Percentiles rank a stretch among this genome's conserved stretches.
Conservation (phyloP, 2,797 vertebrate species). For the Arctocebus calabarensis region DNA sequence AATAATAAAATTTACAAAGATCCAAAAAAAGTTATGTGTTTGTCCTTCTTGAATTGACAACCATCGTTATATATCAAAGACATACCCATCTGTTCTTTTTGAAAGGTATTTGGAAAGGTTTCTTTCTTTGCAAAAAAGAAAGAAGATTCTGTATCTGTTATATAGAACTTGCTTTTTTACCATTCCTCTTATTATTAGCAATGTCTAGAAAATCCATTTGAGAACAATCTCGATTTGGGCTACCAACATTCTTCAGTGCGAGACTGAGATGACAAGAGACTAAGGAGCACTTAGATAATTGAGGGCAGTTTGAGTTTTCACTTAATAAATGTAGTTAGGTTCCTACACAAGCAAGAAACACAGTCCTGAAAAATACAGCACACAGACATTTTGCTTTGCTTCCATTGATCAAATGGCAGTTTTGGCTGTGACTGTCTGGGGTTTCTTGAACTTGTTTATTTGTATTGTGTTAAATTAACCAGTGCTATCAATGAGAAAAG, state of each 20-base stretch:
- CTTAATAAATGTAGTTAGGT: neutral
- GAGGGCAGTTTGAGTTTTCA: neutral
- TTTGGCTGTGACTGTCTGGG: neutral
- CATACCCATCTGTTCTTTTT: neutral
- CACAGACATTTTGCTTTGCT: neutral
- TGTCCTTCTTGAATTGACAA: neutral
- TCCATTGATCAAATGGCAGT: neutral
- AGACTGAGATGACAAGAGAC: neutral
- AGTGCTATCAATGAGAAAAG: neutral
- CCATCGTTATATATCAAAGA: neutral
- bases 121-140: slow-evolving; percentile 3
- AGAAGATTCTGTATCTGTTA: neutral
- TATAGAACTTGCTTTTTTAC: neutral
- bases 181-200: neutral
- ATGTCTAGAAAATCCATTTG: neutral
- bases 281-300: neutral
- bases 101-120: slow-evolving; percentile 11
- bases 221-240: neutral
- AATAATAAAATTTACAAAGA: neutral
- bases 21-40: neutral
- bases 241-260: neutral
- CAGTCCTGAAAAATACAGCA: neutral
- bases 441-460: neutral
- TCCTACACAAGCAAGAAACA: neutral
- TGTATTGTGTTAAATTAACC: slow-evolving; percentile 3